phyloP scores from a whole-genome alignment of 2,888 invertebrate genomes.

The Orthosia gothica region DNA sequence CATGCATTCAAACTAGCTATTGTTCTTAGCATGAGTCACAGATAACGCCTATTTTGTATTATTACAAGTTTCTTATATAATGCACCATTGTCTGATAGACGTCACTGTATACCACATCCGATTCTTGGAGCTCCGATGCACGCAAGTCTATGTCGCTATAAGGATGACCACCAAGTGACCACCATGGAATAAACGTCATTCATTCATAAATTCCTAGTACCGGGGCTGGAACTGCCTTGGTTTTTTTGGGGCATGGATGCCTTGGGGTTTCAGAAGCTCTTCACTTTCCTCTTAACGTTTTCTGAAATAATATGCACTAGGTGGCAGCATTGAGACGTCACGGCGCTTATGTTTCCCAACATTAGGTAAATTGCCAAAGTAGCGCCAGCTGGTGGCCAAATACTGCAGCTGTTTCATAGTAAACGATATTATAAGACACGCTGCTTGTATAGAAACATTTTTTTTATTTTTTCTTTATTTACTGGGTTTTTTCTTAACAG shows the following conservation, averaged over 20 bases:
- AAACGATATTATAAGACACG: too few relatives aligned
- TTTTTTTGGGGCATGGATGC: not conserved
- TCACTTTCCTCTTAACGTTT: too few relatives aligned
- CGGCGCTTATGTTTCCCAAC: too few relatives aligned
- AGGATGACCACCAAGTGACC: not conserved
- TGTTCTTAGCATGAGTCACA: slow-evolving; percentile 42
- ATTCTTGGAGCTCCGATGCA: slow-evolving; percentile 26
- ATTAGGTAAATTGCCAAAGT: too few relatives aligned
- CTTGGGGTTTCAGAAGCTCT: not conserved
- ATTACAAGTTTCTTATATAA: not conserved
- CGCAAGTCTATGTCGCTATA: not conserved
- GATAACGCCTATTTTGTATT: slow-evolving; percentile 11
- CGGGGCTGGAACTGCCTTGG: not conserved
- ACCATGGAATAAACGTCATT: too few relatives aligned
- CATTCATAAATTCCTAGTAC: too few relatives aligned
- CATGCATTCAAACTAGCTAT: slow-evolving; percentile 25
- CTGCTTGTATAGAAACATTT: not conserved
- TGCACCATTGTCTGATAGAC: slow-evolving; percentile 35
- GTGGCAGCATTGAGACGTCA: too few relatives aligned
- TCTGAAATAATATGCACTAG: too few relatives aligned
- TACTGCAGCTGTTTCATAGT: not conserved
- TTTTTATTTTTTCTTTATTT: not conserved
- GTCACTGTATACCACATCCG: slow-evolving; percentile 15
- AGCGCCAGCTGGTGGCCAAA: too few relatives aligned
- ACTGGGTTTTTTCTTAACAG: too few relatives aligned